Evolutionary conservation across 2,113 vertebrate genomes (phyloP), one percentile per base, ranked within the genome.

Genomic region (Hiodon alosoides): DNA sequence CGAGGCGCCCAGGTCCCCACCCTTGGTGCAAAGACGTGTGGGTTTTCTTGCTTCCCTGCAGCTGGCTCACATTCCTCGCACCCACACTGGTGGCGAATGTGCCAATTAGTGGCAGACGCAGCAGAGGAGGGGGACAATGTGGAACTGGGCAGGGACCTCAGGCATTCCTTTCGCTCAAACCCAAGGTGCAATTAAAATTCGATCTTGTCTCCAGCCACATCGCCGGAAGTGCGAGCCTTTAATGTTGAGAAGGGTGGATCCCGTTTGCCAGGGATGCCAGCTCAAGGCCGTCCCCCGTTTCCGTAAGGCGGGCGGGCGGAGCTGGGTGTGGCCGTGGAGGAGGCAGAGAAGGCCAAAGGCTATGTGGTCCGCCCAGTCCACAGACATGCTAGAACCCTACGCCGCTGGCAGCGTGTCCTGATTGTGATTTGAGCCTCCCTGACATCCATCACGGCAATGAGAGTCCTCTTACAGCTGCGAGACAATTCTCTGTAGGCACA

Each of bases 21-120:
- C 82, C 83, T 81, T 84, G 83, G 83, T 78, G 81, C 80, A 47
- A 83, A 86, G 85, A 87, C 86, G 83, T 89, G 87, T 86, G 86
- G 88, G 83, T 85, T 88, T 88, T 80, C 84, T 82, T 85, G 85
- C 86, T 86, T 81, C 84, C 85, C 85, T 86, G 87, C 90, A 87
- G 89, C 86, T 81, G 81, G 82, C 84, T 91, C 90, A 89, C 88
- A 92, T 91, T 91, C 90, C 89, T 87, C 85, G 87, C 87, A 90
- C 88, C 91, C 90, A 90, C 87, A 88, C 88, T 89, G 90, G 89
- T 89, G 90, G 88, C 86, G 85, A 89, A 92, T 88, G 86, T 90
- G 90, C 90, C 91, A 91, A 92, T 92, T 92, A 92, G 90, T 88
- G 91, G 90, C 87, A 87, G 79, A 85, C 75, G 74, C 59, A 83